These are phyloP conservation scores for Catharus bicknelli DNA, from an alignment of 2,113 vertebrate species.

Conservation along the genomic window DNA sequence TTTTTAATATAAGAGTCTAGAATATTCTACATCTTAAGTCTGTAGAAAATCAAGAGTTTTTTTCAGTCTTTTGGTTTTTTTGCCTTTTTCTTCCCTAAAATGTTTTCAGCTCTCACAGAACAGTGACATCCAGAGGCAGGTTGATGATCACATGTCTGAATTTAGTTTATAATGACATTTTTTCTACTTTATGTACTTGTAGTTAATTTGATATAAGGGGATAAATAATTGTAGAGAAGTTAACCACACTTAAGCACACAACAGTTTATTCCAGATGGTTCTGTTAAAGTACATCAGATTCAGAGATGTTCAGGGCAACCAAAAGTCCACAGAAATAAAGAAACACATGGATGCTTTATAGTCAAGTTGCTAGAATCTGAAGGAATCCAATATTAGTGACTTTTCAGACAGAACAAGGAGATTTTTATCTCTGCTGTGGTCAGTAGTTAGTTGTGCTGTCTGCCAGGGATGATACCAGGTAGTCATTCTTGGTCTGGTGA, in stretches of 20 bases:
- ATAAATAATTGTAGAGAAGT: not conserved
- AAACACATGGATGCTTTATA: fast-evolving
- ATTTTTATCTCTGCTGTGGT: not conserved
- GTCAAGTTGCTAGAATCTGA: not conserved
- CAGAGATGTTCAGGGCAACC: not conserved
- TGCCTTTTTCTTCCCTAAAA: not conserved
- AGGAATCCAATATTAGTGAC: not conserved
- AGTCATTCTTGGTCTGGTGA: not conserved
- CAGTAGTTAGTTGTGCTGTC: not conserved
- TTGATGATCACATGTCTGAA: not conserved
- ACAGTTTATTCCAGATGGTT: not conserved
- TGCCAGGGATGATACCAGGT: not conserved
- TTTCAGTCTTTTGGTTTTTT: not conserved
- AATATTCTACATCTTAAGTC: not conserved
- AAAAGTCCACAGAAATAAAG: not conserved
- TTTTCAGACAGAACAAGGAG: not conserved
- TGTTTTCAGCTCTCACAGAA: not conserved
- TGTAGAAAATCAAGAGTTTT: fast-evolving
- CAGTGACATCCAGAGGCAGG: constrained; percentile 4
- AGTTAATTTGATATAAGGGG: not conserved
- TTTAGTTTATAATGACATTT: not conserved
- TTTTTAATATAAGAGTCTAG: not conserved
- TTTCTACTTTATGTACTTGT: not conserved
- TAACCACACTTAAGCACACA: not conserved
- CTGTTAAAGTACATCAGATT: not conserved